phyloP scores from a whole-genome alignment of 2,797 vertebrate species.

The Neomorphus geoffroyi region DNA sequence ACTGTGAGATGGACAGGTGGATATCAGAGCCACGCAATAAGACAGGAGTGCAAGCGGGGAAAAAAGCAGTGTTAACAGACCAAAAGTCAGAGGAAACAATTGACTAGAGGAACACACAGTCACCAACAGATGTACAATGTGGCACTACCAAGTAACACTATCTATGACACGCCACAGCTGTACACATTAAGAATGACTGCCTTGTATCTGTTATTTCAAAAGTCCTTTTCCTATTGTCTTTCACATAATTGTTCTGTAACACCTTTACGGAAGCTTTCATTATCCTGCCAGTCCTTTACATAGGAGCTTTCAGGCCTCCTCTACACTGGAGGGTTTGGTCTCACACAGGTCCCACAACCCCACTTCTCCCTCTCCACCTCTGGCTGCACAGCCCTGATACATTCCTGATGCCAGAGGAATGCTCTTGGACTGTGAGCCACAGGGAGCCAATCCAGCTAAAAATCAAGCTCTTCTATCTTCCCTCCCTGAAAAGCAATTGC shows the following conservation, averaged over 20 bases:
- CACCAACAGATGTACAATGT: neutral
- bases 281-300: neutral
- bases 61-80: neutral
- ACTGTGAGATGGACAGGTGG: neutral
- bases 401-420: neutral
- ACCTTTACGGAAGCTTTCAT: neutral
- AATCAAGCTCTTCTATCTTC: neutral
- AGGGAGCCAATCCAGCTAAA: neutral
- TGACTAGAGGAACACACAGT: neutral
- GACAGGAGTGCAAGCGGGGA: neutral
- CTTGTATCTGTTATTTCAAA: constrained; percentile 28
- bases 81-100: constrained; percentile 13
- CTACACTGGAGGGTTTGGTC: neutral
- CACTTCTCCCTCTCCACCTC: neutral
- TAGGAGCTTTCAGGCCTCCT: neutral
- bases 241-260: neutral
- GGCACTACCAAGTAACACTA: constrained; percentile 46
- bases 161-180: constrained; percentile 4
- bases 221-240: neutral
- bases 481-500: neutral
- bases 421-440: neutral
- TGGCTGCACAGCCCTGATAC: neutral
- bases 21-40: neutral
- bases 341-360: neutral
- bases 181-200: constrained; percentile 37